phyloP scores from a whole-genome alignment of 2,113 vertebrate species.

The Sciurus niger region DNA sequence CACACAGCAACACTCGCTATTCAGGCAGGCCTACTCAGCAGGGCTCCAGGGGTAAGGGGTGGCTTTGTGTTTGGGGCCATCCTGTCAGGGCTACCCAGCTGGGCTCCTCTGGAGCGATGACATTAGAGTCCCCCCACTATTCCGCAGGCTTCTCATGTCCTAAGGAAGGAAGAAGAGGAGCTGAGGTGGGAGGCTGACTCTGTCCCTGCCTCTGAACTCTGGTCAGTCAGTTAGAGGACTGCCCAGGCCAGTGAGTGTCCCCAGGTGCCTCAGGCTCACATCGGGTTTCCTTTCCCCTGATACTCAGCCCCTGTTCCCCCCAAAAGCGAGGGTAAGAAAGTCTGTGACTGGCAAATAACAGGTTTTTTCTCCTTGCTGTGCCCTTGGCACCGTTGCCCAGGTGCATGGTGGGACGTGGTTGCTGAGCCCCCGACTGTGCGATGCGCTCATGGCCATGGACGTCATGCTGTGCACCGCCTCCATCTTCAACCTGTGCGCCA shows the following conservation, averaged over 20 bases:
- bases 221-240: too few relatives aligned
- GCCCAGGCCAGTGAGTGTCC: neutral
- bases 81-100: neutral
- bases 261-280: neutral
- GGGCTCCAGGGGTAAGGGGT: neutral
- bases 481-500: conserved; percentile 97
- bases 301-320: neutral
- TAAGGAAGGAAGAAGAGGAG: neutral
- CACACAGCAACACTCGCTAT: neutral
- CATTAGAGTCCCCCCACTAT: neutral
- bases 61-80: neutral
- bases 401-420: conserved; percentile 96
- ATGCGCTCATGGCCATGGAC: conserved; percentile 96
- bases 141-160: neutral
- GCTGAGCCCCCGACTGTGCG: conserved; percentile 91
- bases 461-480: conserved; percentile 97
- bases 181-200: neutral
- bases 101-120: neutral
- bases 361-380: neutral
- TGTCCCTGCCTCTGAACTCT: neutral
- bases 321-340: neutral
- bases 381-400: conserved; percentile 80
- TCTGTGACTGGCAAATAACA: too few relatives aligned
- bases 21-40: neutral
- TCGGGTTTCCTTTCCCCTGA: neutral